phyloP scores from a whole-genome alignment of 2,113 vertebrate species.

The Cryptomyrus ogoouensis region DNA sequence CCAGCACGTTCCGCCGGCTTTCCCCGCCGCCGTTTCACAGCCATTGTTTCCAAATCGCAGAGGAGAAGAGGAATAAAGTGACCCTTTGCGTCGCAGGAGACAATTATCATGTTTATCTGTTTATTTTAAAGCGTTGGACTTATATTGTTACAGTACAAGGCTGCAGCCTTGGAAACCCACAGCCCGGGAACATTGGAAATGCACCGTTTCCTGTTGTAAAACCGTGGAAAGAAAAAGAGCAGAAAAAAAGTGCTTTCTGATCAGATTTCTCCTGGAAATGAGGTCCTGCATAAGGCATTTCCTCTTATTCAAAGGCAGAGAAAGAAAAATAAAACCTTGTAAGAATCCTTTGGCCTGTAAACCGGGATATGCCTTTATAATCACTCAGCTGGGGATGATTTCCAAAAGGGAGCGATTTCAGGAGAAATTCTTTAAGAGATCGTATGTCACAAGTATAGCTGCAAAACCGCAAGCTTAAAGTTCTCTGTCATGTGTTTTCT shows the following conservation, averaged over 20 bases:
- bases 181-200: background rate
- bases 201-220: slow-evolving; percentile 14
- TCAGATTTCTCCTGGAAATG: slow-evolving; percentile 19
- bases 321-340: slow-evolving; percentile 13
- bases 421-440: background rate
- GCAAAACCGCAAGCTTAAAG: background rate
- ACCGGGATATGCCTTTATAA: background rate
- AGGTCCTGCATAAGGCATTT: slow-evolving; percentile 11
- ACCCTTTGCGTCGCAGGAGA: slow-evolving; percentile 21
- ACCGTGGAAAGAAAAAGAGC: background rate
- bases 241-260: background rate
- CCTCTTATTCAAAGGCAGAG: slow-evolving; percentile 19
- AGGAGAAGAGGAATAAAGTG: slow-evolving; percentile 23
- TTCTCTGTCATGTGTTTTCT: background rate
- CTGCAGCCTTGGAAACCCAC: background rate
- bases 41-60: slow-evolving; percentile 24
- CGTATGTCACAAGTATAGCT: background rate
- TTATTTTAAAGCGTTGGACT: background rate
- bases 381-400: background rate
- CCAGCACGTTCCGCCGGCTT: slow-evolving; percentile 11
- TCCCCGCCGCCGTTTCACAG: slow-evolving; percentile 22
- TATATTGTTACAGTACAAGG: background rate
- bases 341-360: background rate
- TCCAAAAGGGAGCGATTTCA: background rate
- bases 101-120: background rate